Evolutionary conservation across 2,888 invertebrate species (phyloP), one percentile per base, ranked within the genome.

Genomic region (Pantelozetes paolii): DNA sequence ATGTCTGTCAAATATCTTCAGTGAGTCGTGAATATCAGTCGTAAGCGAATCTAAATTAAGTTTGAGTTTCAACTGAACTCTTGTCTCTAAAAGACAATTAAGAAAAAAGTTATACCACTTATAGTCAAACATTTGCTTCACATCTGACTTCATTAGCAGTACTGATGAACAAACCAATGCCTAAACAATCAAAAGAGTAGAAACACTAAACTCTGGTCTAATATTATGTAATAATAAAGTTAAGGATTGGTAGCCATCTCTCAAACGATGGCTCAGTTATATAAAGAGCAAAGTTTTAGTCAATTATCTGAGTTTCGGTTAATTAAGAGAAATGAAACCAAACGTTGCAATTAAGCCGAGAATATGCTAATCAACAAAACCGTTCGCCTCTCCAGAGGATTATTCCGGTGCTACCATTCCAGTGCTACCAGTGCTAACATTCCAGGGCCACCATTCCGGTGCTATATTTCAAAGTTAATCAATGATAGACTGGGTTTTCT

Each of bases 301-400:
- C 40, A 64, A 64, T 64, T 64, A 64, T 64, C 20, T 59, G 59
- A 36, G 64, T 64, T 64, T 32, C 20, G 40, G 64, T 36, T 64
- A 64, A 64, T 64, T 64, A 64, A 64, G 64, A 64, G 64, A 64
- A 64, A 64, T 64, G 64, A 64, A 64, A 64, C 36, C 64, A 64
- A 64, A 64, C 36, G 32, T 6, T 64, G 6, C 36, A 64, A 64
- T 64, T 64, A 64, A 64, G 23, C 20, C 32, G 28, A 64, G 36
- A 36, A 64, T 64, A 64, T 64, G 64, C 64, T 64, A 64, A 64
- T 64, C 36, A 64, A 64, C 36, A 36, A 18, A 64, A 64, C 20
- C 20, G 11, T 54, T 26, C 26, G 1, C 28, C n/a, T 36, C 64
- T 64, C 64, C 1, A 1, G 64, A 64, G 64, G 30, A 20, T 64